Conservation (phyloP, 2,797 vertebrate species). For the Halcyon smyrnensis region DNA sequence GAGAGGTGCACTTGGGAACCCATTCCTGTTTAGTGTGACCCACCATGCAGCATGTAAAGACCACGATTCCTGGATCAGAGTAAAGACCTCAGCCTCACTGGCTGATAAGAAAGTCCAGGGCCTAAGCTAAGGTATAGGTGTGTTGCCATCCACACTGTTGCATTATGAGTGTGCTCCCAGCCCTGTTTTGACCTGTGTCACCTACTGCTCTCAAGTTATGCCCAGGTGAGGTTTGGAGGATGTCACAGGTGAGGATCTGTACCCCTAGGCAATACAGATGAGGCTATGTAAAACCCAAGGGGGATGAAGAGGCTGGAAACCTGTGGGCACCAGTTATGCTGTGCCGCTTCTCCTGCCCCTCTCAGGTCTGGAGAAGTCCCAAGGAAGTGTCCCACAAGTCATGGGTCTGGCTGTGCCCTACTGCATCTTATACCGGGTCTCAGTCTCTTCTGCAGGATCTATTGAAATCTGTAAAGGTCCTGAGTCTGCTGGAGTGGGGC, state of each 20-base stretch:
- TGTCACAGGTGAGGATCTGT: background rate
- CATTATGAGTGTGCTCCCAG: background rate
- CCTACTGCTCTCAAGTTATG: background rate
- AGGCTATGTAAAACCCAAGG: background rate
- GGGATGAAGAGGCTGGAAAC: background rate
- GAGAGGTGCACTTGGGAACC: background rate
- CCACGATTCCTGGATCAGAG: background rate
- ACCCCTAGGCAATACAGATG: no score
- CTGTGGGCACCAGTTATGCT: background rate
- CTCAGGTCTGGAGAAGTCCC: background rate
- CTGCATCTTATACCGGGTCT: background rate
- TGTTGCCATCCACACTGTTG: background rate
- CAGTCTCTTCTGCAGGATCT: background rate
- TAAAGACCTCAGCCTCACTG: background rate
- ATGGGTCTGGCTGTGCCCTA: background rate
- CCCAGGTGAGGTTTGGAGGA: background rate
- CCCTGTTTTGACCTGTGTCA: background rate
- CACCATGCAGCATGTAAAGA: background rate
- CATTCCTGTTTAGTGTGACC: background rate
- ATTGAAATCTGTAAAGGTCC: background rate
- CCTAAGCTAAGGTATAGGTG: background rate
- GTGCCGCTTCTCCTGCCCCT: background rate
- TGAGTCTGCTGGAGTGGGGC: background rate
- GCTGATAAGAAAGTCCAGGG: background rate
- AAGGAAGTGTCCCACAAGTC: background rate